These are phyloP conservation scores for Calypte anna DNA, from an alignment of 2,113 vertebrate species.

Conservation along the genomic window DNA sequence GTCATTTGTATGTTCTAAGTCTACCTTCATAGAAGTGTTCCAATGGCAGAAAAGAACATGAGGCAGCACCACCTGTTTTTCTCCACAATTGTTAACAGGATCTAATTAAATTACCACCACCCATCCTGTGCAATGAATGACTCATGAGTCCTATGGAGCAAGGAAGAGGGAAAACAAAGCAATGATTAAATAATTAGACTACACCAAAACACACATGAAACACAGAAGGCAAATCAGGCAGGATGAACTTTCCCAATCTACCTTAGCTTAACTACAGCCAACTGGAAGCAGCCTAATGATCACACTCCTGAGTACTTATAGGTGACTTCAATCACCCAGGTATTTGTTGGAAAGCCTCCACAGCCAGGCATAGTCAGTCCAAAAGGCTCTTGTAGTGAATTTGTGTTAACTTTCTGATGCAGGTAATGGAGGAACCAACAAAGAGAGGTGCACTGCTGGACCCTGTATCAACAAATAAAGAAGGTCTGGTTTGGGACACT, in stretches of 20 bases:
- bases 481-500: too few relatives aligned
- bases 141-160: constrained; percentile 29
- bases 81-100: constrained; percentile 30
- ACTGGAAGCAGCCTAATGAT: too few relatives aligned
- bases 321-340: too few relatives aligned
- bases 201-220: constrained; percentile 22
- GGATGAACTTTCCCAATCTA: neutral
- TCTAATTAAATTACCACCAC: constrained; percentile 64
- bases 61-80: constrained; percentile 7
- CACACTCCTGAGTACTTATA: too few relatives aligned
- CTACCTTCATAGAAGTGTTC: neutral
- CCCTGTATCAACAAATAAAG: too few relatives aligned
- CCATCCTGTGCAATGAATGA: constrained; percentile 66
- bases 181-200: neutral
- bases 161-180: constrained; percentile 42
- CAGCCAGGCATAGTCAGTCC: too few relatives aligned
- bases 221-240: neutral
- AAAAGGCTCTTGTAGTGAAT: too few relatives aligned
- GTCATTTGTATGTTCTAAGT: neutral
- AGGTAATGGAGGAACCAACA: too few relatives aligned
- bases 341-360: too few relatives aligned
- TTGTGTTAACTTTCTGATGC: too few relatives aligned
- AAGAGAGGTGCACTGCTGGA: too few relatives aligned
- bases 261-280: neutral
- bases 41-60: neutral